A percentile compares a stretch with the other conserved stretches of the same genome.
These are phyloP conservation scores for Dolichotis patagonum DNA, from an alignment of 2,113 vertebrate genomes.

Conservation along the genomic window DNA sequence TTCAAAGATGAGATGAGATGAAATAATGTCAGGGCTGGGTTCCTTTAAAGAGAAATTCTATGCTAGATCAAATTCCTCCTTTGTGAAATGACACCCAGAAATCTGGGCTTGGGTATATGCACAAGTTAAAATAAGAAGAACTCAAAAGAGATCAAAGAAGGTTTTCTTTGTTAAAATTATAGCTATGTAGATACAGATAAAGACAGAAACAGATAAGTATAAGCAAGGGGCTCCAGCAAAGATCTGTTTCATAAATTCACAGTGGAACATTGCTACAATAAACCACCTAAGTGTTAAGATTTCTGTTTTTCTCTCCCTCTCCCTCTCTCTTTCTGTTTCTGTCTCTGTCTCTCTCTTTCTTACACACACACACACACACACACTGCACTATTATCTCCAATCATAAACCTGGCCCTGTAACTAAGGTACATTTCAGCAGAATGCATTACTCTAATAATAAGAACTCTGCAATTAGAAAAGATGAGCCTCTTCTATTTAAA, in stretches of 20 bases:
- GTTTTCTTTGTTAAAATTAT: neutral
- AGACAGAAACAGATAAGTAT: neutral
- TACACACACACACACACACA: too few relatives aligned
- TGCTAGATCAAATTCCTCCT: neutral
- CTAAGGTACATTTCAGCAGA: constrained; percentile 43
- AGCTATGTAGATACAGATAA: neutral
- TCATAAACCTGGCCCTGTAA: neutral
- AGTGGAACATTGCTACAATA: neutral
- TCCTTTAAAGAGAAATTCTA: neutral
- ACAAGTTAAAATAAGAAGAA: neutral
- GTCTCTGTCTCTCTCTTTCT: neutral
- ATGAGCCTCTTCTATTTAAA: constrained; percentile 45
- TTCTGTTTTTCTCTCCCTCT: neutral
- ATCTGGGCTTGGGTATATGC: neutral
- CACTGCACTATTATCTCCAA: neutral
- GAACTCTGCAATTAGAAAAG: constrained; percentile 49
- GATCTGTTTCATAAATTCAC: neutral
- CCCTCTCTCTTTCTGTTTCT: too few relatives aligned
- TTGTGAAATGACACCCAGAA: constrained; percentile 5
- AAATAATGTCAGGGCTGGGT: neutral
- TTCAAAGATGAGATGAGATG: neutral
- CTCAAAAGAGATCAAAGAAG: neutral
- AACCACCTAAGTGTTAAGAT: neutral
- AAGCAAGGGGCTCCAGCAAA: neutral
- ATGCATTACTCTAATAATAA: neutral